Percentiles rank a stretch among this genome's conserved stretches.
phyloP scores from a whole-genome alignment of 2,797 vertebrate species.

The Anniella stebbinsi region DNA sequence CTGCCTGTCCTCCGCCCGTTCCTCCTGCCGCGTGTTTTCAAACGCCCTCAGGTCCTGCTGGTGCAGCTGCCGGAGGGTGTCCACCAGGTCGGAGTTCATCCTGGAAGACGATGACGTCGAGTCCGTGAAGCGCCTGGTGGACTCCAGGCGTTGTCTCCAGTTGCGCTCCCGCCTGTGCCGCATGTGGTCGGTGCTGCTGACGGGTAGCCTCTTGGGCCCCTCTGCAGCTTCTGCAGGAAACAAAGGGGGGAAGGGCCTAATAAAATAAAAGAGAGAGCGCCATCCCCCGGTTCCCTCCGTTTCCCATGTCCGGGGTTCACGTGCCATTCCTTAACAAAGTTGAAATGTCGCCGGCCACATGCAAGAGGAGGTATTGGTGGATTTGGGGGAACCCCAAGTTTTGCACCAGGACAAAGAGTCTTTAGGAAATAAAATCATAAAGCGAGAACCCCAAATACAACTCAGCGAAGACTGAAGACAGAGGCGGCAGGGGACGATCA shows the following conservation, averaged over 20 bases:
- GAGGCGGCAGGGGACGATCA: too few relatives aligned
- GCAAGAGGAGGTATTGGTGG: neutral
- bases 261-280: neutral
- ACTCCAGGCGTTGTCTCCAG: constrained; percentile 7
- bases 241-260: neutral
- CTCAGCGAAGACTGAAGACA: too few relatives aligned
- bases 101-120: neutral
- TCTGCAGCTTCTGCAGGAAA: neutral
- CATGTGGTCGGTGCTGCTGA: neutral
- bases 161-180: neutral
- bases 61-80: constrained; percentile 11
- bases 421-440: too few relatives aligned
- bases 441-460: too few relatives aligned
- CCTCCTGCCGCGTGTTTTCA: neutral
- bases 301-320: neutral
- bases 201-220: neutral
- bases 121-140: neutral
- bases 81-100: neutral
- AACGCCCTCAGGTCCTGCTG: constrained; percentile 1
- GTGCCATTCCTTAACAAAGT: neutral
- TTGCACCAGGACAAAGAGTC: too few relatives aligned
- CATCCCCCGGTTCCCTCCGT: neutral
- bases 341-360: neutral
- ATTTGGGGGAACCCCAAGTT: too few relatives aligned
- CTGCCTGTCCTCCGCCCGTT: neutral